Conservation (phyloP, 1,140 invertebrate genomes). For the Sinonovacula constricta region DNA sequence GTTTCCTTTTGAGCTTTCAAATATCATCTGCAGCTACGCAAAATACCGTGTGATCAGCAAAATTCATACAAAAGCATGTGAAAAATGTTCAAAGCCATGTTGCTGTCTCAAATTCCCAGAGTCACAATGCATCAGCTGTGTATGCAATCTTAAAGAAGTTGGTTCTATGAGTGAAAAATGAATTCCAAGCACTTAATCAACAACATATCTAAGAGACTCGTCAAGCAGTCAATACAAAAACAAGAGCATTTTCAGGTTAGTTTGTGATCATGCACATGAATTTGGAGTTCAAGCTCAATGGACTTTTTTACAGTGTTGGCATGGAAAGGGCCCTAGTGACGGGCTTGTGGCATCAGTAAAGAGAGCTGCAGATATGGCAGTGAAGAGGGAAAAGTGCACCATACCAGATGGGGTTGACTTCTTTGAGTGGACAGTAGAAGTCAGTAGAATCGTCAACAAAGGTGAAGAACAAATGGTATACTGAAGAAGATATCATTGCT, state of each 20-base stretch:
- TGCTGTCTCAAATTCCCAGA: neutral
- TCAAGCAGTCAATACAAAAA: neutral
- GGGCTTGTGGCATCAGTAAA: neutral
- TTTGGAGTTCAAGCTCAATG: neutral
- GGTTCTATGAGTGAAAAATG: neutral
- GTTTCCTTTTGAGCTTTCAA: too few species aligned
- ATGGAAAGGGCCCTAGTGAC: neutral
- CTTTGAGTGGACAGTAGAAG: neutral
- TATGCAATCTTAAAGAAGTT: neutral
- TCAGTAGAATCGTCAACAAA: too few species aligned
- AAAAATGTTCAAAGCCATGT: neutral
- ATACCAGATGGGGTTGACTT: neutral
- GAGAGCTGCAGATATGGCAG: neutral
- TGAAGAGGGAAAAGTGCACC: neutral
- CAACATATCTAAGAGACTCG: neutral
- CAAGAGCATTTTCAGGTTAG: neutral
- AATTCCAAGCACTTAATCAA: neutral
- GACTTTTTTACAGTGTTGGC: neutral
- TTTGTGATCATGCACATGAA: neutral
- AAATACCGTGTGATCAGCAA: too few species aligned
- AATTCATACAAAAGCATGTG: too few species aligned
- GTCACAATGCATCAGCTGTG: neutral
- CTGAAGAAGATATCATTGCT: too few species aligned
- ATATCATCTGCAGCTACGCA: too few species aligned
- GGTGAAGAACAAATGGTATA: too few species aligned